Base-by-base conservation (phyloP, 2,797 vertebrate genomes). In the Lagorchestes hirsutus region DNA sequence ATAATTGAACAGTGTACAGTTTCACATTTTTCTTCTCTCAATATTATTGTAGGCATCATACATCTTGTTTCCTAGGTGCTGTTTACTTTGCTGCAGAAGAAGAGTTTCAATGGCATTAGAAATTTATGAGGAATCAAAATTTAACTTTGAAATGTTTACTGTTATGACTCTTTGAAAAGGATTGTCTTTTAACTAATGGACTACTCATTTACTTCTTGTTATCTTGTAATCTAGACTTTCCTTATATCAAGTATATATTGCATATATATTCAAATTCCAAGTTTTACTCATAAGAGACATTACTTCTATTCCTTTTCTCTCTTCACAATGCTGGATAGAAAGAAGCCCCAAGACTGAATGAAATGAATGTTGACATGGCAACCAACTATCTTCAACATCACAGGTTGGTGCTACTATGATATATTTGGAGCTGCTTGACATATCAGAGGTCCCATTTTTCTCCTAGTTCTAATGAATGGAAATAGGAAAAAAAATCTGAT, bases 391-490 rank as follows among this genome's bases (percentile, higher is more conserved):
- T 3, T 95, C 58, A 91, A 58, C 29, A 55, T 95, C 40, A 92
- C 11, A 91, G 50, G 54, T 90, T 31, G 24, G 0, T 50, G 46
- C 13, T 67, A 52, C 58, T 50, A 27, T 8, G 46, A 14, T 55
- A 1, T 82, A 87, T 62, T 94, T 97, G 27, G 59, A 50, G 92
- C 90, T 52, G 55, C 34, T 96, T 94, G 54, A 46, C 3, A 28
- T 11, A 90, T 34, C 94, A n/a, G 6, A 87, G 92, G 29, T 46
- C 5, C 29, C 1, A 2, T 6, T 82, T 96, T 59, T 95, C 94
- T 55, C 93, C 27, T n/a, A 40, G 0, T 95, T 95, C 59, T 94
- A 92, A 93, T 55, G 96, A 96, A 97, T 54, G 55, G n/a, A 91
- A 95, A 31, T 40, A 74, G 31, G 95, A 62, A 94, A 87, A 94